Evolutionary conservation across 1,140 invertebrate species (phyloP).

Genomic region (Microplitis mediator): DNA sequence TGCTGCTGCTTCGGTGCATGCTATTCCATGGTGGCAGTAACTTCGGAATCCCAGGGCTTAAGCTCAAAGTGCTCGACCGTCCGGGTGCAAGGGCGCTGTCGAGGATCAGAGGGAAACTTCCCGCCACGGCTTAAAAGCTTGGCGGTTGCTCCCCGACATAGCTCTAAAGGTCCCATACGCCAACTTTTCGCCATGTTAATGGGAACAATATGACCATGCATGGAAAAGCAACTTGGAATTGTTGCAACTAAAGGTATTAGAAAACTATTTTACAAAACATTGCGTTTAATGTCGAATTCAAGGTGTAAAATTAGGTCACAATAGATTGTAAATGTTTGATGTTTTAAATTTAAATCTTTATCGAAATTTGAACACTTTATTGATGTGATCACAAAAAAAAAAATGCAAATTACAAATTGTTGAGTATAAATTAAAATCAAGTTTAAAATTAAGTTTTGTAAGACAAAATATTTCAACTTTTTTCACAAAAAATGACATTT

Average conservation of each 20-base stretch:
- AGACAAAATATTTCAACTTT: too few relatives aligned
- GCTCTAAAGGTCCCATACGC: slow-evolving; percentile 24
- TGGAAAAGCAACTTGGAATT: slow-evolving; percentile 31
- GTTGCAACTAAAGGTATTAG: background rate
- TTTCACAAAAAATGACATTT: too few relatives aligned
- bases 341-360: background rate
- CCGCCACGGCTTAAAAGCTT: slow-evolving; percentile 62
- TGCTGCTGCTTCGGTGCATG: slow-evolving; percentile 48
- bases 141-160: slow-evolving; percentile 53
- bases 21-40: slow-evolving; percentile 59
- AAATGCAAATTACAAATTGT: too few relatives aligned
- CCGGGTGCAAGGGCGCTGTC: slow-evolving; percentile 36
- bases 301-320: too few relatives aligned
- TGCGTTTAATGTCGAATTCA: too few relatives aligned
- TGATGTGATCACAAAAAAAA: too few relatives aligned
- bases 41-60: slow-evolving; percentile 62
- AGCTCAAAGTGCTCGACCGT: slow-evolving; percentile 39
- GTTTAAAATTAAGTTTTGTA: too few relatives aligned
- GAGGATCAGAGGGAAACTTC: slow-evolving; percentile 63
- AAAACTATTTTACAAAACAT: background rate
- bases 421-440: too few relatives aligned
- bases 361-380: too few relatives aligned
- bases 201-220: slow-evolving; percentile 59
- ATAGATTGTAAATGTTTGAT: too few relatives aligned
- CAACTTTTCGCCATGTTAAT: slow-evolving; percentile 60